Evolutionary conservation across 2,888 invertebrate genomes (phyloP).

Genomic region (Machimus rusticus): DNA sequence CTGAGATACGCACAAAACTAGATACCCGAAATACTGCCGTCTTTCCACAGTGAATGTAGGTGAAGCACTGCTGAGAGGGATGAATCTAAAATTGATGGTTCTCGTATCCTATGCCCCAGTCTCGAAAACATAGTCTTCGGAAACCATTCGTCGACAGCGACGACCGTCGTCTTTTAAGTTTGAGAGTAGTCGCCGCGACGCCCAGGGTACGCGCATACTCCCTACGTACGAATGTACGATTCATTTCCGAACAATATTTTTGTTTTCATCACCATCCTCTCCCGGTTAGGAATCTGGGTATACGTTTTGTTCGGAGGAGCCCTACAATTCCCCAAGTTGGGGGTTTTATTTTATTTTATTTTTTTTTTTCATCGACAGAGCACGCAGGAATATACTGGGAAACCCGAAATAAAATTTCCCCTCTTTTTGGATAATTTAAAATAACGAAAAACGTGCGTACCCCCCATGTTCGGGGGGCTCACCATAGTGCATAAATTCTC

Average conservation of each 20-base stretch:
- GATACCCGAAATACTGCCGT: slow-evolving; percentile 53
- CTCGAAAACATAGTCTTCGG: background rate
- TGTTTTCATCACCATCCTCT: slow-evolving; percentile 8
- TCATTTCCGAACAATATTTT: slow-evolving; percentile 28
- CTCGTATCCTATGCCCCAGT: background rate
- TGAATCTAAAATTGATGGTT: slow-evolving; percentile 47
- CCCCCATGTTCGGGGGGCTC: background rate
- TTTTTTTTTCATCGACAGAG: background rate
- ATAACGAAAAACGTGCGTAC: slow-evolving; percentile 7
- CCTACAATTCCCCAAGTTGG: background rate
- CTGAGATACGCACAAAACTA: slow-evolving; percentile 46
- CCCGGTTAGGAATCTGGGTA: background rate
- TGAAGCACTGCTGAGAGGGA: slow-evolving; percentile 56
- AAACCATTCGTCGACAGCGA: background rate
- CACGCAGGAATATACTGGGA: slow-evolving; percentile 17
- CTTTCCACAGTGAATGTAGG: slow-evolving; percentile 59
- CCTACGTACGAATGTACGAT: background rate
- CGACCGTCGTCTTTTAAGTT: background rate
- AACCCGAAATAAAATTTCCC: background rate
- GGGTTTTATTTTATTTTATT: too few species aligned
- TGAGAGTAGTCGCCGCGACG: slow-evolving; percentile 2
- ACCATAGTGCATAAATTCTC: background rate
- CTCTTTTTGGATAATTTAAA: background rate
- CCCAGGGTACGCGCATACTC: slow-evolving; percentile 36
- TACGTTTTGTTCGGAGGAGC: background rate